Conservation (phyloP, 2,888 invertebrate genomes). For the Agrotis clavis region DNA sequence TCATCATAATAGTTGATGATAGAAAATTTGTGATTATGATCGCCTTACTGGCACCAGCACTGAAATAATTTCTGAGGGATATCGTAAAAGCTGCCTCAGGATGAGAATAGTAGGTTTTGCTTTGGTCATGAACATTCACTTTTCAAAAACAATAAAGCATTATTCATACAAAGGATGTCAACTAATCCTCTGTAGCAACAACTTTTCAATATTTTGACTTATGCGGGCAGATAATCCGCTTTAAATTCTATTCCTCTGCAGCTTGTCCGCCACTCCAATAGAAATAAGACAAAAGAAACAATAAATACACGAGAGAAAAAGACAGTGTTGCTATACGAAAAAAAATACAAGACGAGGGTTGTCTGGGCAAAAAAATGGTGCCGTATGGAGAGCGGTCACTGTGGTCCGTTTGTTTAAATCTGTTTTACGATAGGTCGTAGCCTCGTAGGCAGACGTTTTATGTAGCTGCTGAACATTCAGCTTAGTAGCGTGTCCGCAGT, state of each 20-base stretch:
- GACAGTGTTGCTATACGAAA: conserved; percentile 74
- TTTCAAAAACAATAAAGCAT: conserved; percentile 12
- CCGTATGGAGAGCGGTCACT: conserved; percentile 76
- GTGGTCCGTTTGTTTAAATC: conserved; percentile 80
- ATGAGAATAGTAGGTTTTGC: not conserved
- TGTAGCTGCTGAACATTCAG: conserved; percentile 58
- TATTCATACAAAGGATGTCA: conserved; percentile 33
- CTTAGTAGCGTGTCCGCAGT: conserved; percentile 59
- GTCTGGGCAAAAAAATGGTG: conserved; percentile 77
- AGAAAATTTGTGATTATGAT: not conserved
- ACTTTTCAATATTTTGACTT: conserved; percentile 56
- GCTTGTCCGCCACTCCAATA: conserved; percentile 30
- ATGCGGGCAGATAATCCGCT: conserved; percentile 56
- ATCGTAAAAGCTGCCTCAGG: not conserved
- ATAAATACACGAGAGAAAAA: conserved; percentile 71
- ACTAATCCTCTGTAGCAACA: conserved; percentile 28
- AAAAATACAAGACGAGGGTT: conserved; percentile 72
- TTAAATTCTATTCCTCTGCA: conserved; percentile 43
- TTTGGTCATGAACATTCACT: not conserved
- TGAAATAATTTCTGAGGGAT: not conserved
- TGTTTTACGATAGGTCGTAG: conserved; percentile 70
- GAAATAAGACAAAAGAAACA: conserved; percentile 57
- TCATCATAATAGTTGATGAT: not conserved
- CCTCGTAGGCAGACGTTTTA: conserved; percentile 59
- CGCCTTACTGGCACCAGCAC: not conserved